Base-by-base conservation (phyloP, 1,140 invertebrate genomes). In the Rhagoletis zephyria region DNA sequence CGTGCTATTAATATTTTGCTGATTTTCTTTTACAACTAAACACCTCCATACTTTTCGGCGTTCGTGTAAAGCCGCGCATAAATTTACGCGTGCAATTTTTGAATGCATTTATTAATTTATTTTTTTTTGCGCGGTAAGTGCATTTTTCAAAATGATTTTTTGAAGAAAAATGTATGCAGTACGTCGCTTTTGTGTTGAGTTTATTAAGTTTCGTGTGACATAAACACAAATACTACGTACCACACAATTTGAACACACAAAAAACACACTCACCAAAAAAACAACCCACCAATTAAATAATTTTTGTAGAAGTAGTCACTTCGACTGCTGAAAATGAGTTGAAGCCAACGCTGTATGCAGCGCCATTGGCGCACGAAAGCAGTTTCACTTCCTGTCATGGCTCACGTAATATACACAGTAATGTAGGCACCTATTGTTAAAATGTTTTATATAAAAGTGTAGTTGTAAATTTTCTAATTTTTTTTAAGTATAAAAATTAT, bases 351-450 rank as follows among this genome's bases (percentile, higher is more conserved):
- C 42, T 85, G n/a, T 63, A 74, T 61, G 4, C 92, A 77, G 94
- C 94, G 60, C 95, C 95, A 1, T 70, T 92, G 86, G 90, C 77
- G 40, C 94, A 94, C 77, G 93, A 94, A 6, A 94, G 94, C 63
- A 95, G 95, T 88, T 94, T 95, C 87, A 94, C 94, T 30, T 95
- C 95, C 2, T 95, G 95, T 87, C 92, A 94, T 16, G 94, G 94
- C 0, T 94, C 94, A n/a, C n/a, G 61, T 63, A 63, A 56, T 56
- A 7, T 56, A 30, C 30, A 30, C 30, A 30, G 30, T 56, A 56
- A 7, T 56, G 51, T 56, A 56, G 10, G 51, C 10, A 56, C 5
- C 5, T 56, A 56, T 56, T 42, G 6, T 42, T 42, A 67, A 67
- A 19, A 9, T 19, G 1, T 5, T 64, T 64, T 64, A 64, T 64